These are phyloP conservation scores for Peromyscus aztecus DNA, from an alignment of 2,797 vertebrate species.

Conservation along the genomic window DNA sequence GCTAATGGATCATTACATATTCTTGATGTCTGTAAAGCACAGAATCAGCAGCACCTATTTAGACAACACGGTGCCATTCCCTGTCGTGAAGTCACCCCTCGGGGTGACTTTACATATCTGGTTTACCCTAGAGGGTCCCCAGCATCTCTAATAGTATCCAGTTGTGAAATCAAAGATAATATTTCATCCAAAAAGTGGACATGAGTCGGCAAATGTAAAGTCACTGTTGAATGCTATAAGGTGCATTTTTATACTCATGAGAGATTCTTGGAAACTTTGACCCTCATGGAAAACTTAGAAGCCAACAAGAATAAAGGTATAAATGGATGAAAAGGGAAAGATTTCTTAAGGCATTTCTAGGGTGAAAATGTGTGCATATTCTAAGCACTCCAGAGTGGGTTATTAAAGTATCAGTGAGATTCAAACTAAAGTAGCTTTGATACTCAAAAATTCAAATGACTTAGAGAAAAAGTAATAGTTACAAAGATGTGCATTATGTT, in stretches of 20 bases:
- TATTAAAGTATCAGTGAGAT: background rate
- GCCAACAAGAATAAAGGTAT: slow-evolving; percentile 18
- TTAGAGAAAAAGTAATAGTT: slow-evolving; percentile 40
- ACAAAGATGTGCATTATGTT: slow-evolving; percentile 8
- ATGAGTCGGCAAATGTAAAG: slow-evolving; percentile 53
- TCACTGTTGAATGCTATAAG: slow-evolving; percentile 27
- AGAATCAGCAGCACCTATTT: slow-evolving; percentile 37
- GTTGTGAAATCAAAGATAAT: slow-evolving; percentile 47
- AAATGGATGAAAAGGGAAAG: background rate
- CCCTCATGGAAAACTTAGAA: slow-evolving; percentile 43
- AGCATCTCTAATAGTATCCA: slow-evolving; percentile 43
- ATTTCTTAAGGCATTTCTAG: background rate
- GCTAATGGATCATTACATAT: background rate
- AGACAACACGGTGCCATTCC: slow-evolving; percentile 34
- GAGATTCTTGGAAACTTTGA: background rate
- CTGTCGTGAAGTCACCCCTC: slow-evolving; percentile 57
- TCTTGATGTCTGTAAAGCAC: slow-evolving; percentile 11
- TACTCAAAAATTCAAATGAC: slow-evolving; percentile 27
- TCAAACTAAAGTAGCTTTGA: slow-evolving; percentile 25
- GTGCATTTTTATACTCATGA: background rate
- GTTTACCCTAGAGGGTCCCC: slow-evolving; percentile 65
- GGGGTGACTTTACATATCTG: slow-evolving; percentile 54
- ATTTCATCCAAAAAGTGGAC: slow-evolving; percentile 60
- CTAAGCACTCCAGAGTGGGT: slow-evolving; percentile 11
- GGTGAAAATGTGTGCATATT: slow-evolving; percentile 34